Percentiles rank a stretch among this genome's conserved stretches.
Evolutionary conservation across 2,888 invertebrate species (phyloP).

Genomic region (Sturmia bella): DNA sequence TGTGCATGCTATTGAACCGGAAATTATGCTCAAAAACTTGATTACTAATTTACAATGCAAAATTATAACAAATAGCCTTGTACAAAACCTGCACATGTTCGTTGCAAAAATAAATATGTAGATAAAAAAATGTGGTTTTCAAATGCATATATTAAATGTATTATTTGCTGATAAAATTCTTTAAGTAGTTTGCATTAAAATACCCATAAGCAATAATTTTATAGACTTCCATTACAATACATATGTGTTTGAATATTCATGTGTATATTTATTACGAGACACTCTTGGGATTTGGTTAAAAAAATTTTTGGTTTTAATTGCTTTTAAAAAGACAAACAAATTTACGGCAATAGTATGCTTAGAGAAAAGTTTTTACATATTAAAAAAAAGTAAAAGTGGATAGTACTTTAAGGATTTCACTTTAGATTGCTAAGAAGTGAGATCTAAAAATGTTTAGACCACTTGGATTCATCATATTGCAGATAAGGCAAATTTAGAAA

Average conservation of each 20-base stretch:
- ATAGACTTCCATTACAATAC: conserved; percentile 29
- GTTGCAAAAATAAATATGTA: not conserved
- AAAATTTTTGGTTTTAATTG: conserved; percentile 10
- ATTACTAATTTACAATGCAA: conserved; percentile 61
- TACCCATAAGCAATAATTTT: conserved; percentile 37
- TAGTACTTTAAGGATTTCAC: no score
- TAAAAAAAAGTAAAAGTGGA: not conserved
- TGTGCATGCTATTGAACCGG: conserved; percentile 55
- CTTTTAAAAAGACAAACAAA: conserved; percentile 14
- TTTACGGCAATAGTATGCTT: not conserved
- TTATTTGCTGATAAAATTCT: conserved; percentile 50
- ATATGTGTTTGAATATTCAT: not conserved
- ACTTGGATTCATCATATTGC: no score
- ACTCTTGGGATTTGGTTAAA: conserved; percentile 16
- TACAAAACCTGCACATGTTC: conserved; percentile 5
- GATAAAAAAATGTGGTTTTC: conserved; percentile 38
- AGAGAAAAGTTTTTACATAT: not conserved
- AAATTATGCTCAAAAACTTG: conserved; percentile 54
- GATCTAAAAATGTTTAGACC: no score
- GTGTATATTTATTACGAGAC: not conserved
- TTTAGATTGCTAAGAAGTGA: no score
- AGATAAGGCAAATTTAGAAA: no score
- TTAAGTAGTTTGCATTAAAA: conserved; percentile 60
- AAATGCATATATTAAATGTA: conserved; percentile 30
- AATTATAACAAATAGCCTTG: conserved; percentile 34